Evolutionary conservation across 2,113 vertebrate genomes (phyloP).

Genomic region (Thalassoma bifasciatum): DNA sequence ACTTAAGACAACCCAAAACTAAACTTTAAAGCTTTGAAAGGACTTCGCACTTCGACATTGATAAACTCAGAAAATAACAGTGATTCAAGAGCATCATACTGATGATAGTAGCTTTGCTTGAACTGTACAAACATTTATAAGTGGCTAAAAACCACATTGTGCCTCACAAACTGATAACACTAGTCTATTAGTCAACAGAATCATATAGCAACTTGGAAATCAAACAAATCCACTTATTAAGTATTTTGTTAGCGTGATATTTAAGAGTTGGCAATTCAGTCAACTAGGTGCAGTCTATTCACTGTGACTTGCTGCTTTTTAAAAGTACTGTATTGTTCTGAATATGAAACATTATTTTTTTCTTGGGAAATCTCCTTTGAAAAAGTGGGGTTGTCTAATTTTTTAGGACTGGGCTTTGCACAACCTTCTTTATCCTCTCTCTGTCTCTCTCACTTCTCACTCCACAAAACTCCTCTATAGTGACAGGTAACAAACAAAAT

Average conservation of each 20-base stretch:
- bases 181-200: not conserved
- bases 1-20: too few species aligned
- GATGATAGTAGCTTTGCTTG: not conserved
- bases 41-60: too few species aligned
- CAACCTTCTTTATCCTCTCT: too few species aligned
- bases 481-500: too few species aligned
- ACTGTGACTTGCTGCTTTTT: not conserved
- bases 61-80: not conserved
- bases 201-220: not conserved
- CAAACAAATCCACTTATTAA: not conserved
- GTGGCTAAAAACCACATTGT: not conserved
- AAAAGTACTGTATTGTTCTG: too few species aligned
- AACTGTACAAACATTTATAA: not conserved
- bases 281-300: not conserved
- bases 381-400: too few species aligned
- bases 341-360: too few species aligned
- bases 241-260: not conserved
- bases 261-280: not conserved
- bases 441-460: too few species aligned
- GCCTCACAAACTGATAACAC: not conserved
- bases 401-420: too few species aligned
- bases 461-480: too few species aligned
- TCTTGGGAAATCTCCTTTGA: too few species aligned
- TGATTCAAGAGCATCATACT: not conserved
- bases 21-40: too few species aligned